Conservation (phyloP, 2,113 vertebrate species). For the Lepisosteus oculatus region DNA sequence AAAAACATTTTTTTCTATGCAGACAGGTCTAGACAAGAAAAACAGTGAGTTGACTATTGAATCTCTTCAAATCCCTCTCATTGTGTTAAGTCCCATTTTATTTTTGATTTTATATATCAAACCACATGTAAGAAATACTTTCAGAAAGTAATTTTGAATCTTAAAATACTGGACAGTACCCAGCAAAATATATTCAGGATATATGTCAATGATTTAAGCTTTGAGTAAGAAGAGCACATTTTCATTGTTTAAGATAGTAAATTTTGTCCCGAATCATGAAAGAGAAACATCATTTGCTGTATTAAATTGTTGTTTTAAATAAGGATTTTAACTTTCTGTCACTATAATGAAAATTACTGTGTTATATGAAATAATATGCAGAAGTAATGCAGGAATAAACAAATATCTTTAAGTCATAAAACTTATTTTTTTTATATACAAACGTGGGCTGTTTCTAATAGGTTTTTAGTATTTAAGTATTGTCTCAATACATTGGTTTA, state of each 20-base stretch:
- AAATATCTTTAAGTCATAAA: no score
- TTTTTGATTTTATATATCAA: background rate
- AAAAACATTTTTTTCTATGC: slow-evolving; percentile 66
- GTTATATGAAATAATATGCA: background rate
- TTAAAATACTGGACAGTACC: background rate
- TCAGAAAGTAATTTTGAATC: background rate
- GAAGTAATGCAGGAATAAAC: no score
- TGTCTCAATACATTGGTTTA: no score
- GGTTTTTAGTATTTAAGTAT: no score
- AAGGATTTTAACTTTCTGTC: no score
- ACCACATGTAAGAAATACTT: background rate
- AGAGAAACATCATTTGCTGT: no score
- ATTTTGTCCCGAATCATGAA: no score
- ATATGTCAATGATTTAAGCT: background rate
- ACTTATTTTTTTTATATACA: no score
- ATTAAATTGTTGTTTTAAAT: no score
- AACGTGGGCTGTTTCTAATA: no score
- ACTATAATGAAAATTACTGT: background rate
- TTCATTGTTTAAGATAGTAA: no score
- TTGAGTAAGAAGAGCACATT: background rate
- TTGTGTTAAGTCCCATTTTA: background rate
- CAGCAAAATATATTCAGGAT: background rate
- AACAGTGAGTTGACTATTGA: slow-evolving; percentile 3
- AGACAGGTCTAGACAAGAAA: slow-evolving; percentile 56
- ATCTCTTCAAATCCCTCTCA: background rate